Base-by-base conservation (phyloP, 2,888 invertebrate genomes). In the Drosophila engyochracea region DNA sequence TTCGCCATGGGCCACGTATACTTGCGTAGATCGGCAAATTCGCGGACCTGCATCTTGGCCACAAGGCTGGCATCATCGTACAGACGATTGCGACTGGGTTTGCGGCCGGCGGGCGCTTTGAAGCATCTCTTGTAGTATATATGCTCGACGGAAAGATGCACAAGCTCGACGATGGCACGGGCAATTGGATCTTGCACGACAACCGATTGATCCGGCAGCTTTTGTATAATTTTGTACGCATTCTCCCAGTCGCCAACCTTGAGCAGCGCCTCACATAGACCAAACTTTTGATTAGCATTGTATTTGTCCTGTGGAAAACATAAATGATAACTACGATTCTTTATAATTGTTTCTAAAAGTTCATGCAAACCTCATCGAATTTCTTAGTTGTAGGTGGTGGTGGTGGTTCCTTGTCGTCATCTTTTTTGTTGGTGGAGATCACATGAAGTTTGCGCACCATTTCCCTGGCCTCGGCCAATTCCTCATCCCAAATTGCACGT, bases 161-260 rank as follows among this genome's bases (percentile, higher is more conserved):
- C 94, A 91, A 99, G 95, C 76, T 95, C 94, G 91, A 97, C 97
- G 22, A 99, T 94, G 3, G 97, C 97, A 63, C 95, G 93, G 4
- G 98, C 97, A 61, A 97, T 96, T 0, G 97, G 96, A 59, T 96
- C 95, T 89, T 97, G 96, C 44, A 97, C 96, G 75, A 97, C 95
- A 14, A 96, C 95, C 80, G 96, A 96, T 93, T 96, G 96, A 68
- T 96, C 96, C 0, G 99, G 99, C 74, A 99, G 94, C 64, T 97
- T 95, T 82, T 96, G 96, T 35, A 97, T 96, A 69, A 99, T 94
- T 79, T 95, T 95, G 74, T 96, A 95, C 4, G 98, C 98, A 90
- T 97, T 97, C 25, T 96, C 95, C 99, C 99, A 99, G 85, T 98
- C 98, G 2, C 98, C 98, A 79, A 98, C 96, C 77, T 96, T 95